A percentile compares a stretch with the other conserved stretches of the same genome.
These are phyloP conservation scores for Pissodes strobi DNA, from an alignment of 1,140 invertebrate species.

Conservation along the genomic window DNA sequence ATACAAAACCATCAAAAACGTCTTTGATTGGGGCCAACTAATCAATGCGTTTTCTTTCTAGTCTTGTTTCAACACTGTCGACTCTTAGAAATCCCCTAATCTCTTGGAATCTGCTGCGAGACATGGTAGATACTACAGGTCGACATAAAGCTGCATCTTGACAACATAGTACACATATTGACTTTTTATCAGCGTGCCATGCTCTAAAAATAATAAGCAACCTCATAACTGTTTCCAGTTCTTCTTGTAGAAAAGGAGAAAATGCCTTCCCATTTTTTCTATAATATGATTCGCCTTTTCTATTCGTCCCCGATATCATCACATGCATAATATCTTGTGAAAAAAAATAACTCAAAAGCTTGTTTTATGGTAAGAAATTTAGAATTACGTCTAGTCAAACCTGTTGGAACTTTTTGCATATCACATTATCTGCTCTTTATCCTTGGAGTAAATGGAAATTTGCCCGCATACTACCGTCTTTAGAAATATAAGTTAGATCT, in stretches of 20 bases:
- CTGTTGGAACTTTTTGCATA: too few species aligned
- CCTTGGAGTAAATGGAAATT: not conserved
- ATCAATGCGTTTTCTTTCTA: constrained; percentile 38
- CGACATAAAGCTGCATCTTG: too few species aligned
- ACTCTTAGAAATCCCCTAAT: constrained; percentile 34
- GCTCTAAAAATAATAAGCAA: too few species aligned
- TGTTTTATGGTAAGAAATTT: not conserved
- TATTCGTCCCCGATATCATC: constrained; percentile 21
- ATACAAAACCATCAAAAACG: too few species aligned
- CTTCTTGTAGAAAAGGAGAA: too few species aligned
- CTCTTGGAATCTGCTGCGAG: constrained; percentile 18
- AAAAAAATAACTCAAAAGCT: constrained; percentile 8
- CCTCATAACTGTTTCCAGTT: too few species aligned
- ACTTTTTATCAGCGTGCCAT: too few species aligned
- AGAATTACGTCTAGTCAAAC: constrained; percentile 10
- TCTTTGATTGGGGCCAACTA: constrained; percentile 31
- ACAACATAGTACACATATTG: too few species aligned
- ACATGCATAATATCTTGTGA: constrained; percentile 7
- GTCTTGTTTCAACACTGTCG: constrained; percentile 39
- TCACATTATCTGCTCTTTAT: not conserved
- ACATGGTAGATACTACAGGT: constrained; percentile 29
- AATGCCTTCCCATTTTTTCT: too few species aligned
- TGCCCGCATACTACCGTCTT: not conserved
- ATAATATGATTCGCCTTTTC: constrained; percentile 25
- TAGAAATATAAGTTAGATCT: too few species aligned